A percentile compares a stretch with the other conserved stretches of the same genome.
These are phyloP conservation scores for Volucella inflata DNA, from an alignment of 2,888 invertebrate genomes.

Conservation along the genomic window DNA sequence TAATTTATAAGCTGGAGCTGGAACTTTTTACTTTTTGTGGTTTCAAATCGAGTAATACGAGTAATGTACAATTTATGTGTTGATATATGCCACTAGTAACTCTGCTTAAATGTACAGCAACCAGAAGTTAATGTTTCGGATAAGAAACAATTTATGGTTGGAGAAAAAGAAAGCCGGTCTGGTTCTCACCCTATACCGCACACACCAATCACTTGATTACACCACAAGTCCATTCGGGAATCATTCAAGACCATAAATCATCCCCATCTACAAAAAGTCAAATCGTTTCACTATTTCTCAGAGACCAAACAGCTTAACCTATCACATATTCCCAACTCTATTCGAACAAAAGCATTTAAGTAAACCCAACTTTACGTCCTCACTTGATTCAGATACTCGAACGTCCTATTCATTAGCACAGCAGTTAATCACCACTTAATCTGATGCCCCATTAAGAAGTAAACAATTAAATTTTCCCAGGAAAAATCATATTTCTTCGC, in stretches of 20 bases:
- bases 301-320: too few relatives aligned
- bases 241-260: constrained; percentile 21
- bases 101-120: too few relatives aligned
- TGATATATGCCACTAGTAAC: too few relatives aligned
- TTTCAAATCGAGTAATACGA: too few relatives aligned
- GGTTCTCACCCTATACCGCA: neutral
- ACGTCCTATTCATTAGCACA: constrained; percentile 70
- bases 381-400: constrained; percentile 45
- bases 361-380: constrained; percentile 13
- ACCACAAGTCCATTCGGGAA: neutral
- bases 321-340: too few relatives aligned
- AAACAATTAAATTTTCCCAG: constrained; percentile 71
- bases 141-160: neutral
- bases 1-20: too few relatives aligned
- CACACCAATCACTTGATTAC: too few relatives aligned
- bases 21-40: too few relatives aligned
- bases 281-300: neutral
- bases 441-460: constrained; percentile 74
- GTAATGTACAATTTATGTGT: too few relatives aligned
- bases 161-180: neutral
- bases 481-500: constrained; percentile 68
- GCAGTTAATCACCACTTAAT: constrained; percentile 75
- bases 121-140: neutral
- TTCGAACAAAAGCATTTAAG: constrained; percentile 20
- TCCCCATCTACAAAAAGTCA: neutral